Evolutionary conservation across 2,888 invertebrate genomes (phyloP), one percentile per base, ranked within the genome.

Genomic region (Atethmia centrago): DNA sequence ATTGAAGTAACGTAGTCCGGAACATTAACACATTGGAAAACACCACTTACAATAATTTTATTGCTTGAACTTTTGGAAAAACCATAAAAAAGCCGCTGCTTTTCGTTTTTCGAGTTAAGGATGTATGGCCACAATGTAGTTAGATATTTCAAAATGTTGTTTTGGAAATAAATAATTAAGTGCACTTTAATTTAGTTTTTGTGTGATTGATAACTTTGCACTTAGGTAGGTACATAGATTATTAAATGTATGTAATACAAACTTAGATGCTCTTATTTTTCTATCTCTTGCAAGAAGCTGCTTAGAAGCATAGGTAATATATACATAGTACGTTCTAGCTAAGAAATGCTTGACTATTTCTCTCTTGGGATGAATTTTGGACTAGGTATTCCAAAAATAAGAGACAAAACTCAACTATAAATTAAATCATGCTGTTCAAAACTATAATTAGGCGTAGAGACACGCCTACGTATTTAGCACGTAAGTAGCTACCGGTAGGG

Each of bases 1-100:
- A 68, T 77, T 65, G 67, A 80, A 84, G 69, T 88, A 87, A 87
- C 73, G n/a, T n/a, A n/a, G n/a, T n/a, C n/a, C n/a, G 58, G n/a
- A 71, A 83, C 74, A 70, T 58, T 58, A 68, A 66, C 67, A 76
- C 67, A 70, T 70, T 74, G 67, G 31, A 70, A 74, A 77, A 62
- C 25, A 70, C 51, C 55, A 62, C 73, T 77, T 72, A 40, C 64
- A 51, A 36, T n/a, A 36, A 31, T 31, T 69, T 65, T 74, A 71
- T 59, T 55, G 58, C 59, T 51, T 16, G 28, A 61, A 70, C 55
- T 65, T 71, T 66, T 49, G 36, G 42, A 55, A 62, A 79, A 51
- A 65, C 16, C 16, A 70, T n/a, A 53, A 51, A 65, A 40, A 65
- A 19, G 25, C 40, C 19, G 40, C 21, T 14, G 9, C 14, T 25